These are phyloP conservation scores for Anoplopoma fimbria DNA, from an alignment of 2,113 vertebrate species.

Conservation along the genomic window DNA sequence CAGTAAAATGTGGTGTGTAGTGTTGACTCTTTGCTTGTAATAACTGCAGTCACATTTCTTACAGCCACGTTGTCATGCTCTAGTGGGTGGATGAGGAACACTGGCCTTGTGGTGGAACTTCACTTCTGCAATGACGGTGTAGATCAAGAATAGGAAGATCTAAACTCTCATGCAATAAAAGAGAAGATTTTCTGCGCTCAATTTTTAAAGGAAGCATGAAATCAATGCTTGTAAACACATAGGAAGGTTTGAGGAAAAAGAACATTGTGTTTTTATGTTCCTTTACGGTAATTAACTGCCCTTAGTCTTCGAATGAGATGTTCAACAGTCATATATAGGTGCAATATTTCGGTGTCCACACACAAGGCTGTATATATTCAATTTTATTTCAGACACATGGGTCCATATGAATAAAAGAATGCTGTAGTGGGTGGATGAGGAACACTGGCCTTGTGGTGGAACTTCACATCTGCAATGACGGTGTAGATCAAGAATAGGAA, in stretches of 20 bases:
- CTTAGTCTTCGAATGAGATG: background rate
- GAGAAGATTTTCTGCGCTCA: background rate
- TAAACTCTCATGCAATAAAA: slow-evolving; percentile 11
- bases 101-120: slow-evolving; percentile 1
- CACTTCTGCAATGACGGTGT: slow-evolving; percentile 27
- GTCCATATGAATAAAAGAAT: too few relatives aligned
- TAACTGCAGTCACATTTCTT: slow-evolving; percentile 67
- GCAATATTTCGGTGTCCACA: background rate
- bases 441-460: slow-evolving; percentile 6
- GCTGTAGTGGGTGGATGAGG: slow-evolving; percentile 51
- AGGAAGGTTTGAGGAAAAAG: background rate
- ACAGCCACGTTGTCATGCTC: slow-evolving; percentile 59
- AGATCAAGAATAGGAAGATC: slow-evolving; percentile 26
- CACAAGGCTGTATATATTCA: too few relatives aligned
- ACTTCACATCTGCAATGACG: slow-evolving; percentile 35
- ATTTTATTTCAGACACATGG: too few relatives aligned
- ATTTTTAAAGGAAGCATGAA: slow-evolving; percentile 12
- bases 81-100: slow-evolving; percentile 44
- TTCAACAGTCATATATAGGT: background rate
- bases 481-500: slow-evolving; percentile 16
- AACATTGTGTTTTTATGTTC: background rate
- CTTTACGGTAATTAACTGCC: background rate
- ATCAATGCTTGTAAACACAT: background rate
- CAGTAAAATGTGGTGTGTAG: slow-evolving; percentile 52
- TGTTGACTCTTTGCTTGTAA: slow-evolving; percentile 69